Evolutionary conservation across 2,113 vertebrate species (phyloP), one percentile per base, ranked within the genome.

Genomic region (Myrmecophaga tridactyla): DNA sequence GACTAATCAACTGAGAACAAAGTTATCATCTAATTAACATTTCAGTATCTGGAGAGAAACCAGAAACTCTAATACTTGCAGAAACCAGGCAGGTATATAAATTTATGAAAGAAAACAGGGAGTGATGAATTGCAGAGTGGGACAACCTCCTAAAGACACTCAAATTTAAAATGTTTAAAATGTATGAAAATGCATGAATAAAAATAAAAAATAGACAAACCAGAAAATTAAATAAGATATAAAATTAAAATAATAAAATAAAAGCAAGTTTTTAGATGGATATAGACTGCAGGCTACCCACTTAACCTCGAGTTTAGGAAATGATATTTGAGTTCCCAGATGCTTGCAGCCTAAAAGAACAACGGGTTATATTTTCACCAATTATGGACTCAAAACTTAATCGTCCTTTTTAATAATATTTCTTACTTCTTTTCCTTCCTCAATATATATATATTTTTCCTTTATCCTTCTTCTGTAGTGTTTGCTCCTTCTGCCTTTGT

Each of bases 161-260:
- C 36, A 60, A 29, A 78, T 89, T 29, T 91, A 90, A 94, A 93
- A 34, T 73, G 17, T 80, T 89, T 13, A 82, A 93, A 81, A 39
- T 12, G 15, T 72, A 25, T 60, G 31, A 67, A 81, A 77, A 85
- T 25, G 72, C 60, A 21, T 12, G 84, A 63, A 27, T 20, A 43
- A 73, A 69, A 83, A 25, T 90, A 48, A 77, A 84, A 87, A 63
- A 46, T 29, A 81, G 13, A 31, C 39, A 65, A 92, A 77, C 51
- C 4, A 39, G 23, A 89, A 53, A 94, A 41, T 81, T 51, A 87
- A 84, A 77, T 83, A 14, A 29, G 29, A 92, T 76, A 78, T 43
- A 80, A 73, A 60, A n/a, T 76, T n/a, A 31, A 93, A 76, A 82
- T 51, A 83, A 76, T 56, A 56, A 92, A 75, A 83, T 51, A 80